phyloP scores from a whole-genome alignment of 2,888 invertebrate species.

The Sarcophaga variegata region DNA sequence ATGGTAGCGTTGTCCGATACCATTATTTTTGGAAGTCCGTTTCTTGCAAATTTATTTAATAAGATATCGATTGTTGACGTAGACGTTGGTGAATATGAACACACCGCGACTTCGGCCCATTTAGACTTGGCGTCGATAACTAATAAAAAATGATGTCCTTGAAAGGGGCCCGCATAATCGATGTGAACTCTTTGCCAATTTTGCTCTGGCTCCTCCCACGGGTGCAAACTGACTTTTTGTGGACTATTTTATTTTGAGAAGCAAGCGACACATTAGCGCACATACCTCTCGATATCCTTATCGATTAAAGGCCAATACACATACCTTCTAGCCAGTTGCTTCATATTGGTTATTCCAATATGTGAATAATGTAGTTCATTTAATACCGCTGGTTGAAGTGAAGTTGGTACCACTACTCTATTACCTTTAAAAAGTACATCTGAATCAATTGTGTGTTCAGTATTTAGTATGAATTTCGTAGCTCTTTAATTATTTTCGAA shows the following conservation, averaged over 20 bases:
- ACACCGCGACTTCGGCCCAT: conserved; percentile 48
- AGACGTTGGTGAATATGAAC: conserved; percentile 46
- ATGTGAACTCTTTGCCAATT: conserved; percentile 60
- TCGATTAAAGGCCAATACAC: conserved; percentile 70
- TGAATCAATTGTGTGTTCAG: conserved; percentile 8
- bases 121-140: conserved; percentile 58
- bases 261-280: too few species aligned
- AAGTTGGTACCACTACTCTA: too few species aligned
- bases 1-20: too few species aligned
- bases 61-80: conserved; percentile 52
- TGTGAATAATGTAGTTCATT: conserved; percentile 70
- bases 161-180: conserved; percentile 52
- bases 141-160: conserved; percentile 43
- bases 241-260: too few species aligned
- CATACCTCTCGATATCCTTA: too few species aligned
- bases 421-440: too few species aligned
- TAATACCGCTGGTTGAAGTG: too few species aligned
- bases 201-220: conserved; percentile 56
- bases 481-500: conserved; percentile 21
- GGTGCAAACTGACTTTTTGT: conserved; percentile 56
- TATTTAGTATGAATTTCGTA: conserved; percentile 46
- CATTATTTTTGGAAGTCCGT: not conserved
- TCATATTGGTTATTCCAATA: conserved; percentile 72
- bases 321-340: conserved; percentile 65
- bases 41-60: conserved; percentile 44